A percentile compares a stretch with the other conserved stretches of the same genome.
Conservation (phyloP, 2,113 vertebrate species). For the Crypturellus undulatus region DNA sequence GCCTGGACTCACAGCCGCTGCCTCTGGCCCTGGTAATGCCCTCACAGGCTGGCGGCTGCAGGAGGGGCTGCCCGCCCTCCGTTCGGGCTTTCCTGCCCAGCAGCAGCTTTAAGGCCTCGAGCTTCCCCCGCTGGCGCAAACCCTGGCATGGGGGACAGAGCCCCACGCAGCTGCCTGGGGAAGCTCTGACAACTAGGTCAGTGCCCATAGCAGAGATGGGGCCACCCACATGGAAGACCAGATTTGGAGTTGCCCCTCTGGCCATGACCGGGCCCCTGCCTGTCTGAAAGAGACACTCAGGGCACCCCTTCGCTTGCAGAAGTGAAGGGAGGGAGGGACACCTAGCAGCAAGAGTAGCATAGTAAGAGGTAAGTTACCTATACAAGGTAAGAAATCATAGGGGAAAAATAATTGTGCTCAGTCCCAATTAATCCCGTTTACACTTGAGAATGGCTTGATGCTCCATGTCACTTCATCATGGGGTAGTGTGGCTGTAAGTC, state of each 20-base stretch:
- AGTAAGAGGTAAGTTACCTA: not conserved
- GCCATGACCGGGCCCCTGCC: rapidly evolving
- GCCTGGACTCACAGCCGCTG: no score
- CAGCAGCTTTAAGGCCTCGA: not conserved
- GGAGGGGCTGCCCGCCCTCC: not conserved
- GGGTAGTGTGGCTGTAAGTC: not conserved
- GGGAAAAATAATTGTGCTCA: not conserved
- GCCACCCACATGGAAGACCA: not conserved
- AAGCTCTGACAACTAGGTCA: not conserved
- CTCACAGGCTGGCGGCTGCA: not conserved
- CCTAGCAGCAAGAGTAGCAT: not conserved
- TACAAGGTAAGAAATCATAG: not conserved
- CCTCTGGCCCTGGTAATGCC: no score
- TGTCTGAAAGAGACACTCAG: not conserved
- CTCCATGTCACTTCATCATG: no score
- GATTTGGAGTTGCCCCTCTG: not conserved
- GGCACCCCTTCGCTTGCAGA: not conserved
- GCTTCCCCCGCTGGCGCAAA: not conserved
- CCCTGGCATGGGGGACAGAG: no score
- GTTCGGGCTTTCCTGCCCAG: not conserved
- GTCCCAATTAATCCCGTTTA: not conserved
- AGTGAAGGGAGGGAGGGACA: not conserved
- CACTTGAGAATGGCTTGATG: not conserved
- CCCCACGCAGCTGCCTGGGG: not conserved
- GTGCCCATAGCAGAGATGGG: no score